Conservation (phyloP, 23 tunicate genomes). For the Corella eumyota region DNA sequence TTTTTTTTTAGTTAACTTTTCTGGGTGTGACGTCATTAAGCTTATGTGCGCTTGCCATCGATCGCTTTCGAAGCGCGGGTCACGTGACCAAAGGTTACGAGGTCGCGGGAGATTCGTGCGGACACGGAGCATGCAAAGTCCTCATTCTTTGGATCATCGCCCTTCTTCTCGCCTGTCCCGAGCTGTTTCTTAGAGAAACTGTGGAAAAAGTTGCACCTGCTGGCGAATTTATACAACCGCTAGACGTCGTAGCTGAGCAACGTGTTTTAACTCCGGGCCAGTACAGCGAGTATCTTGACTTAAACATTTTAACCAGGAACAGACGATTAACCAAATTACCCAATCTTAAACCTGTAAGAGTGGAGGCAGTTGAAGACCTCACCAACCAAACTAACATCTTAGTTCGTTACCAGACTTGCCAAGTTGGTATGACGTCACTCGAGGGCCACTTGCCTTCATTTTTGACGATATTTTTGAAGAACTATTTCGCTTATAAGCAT, state of each 20-base stretch:
- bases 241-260: not conserved
- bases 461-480: slow-evolving; percentile 24
- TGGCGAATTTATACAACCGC: not conserved
- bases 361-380: too few relatives aligned
- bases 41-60: slow-evolving; percentile 55
- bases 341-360: too few relatives aligned
- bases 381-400: too few relatives aligned
- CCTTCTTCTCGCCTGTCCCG: slow-evolving; percentile 55
- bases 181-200: slow-evolving; percentile 19
- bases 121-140: slow-evolving; percentile 38
- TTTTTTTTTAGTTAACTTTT: slow-evolving; percentile 26
- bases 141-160: slow-evolving; percentile 60
- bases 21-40: slow-evolving; percentile 63
- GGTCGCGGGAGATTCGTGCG: slow-evolving; percentile 17
- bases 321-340: too few relatives aligned
- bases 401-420: slow-evolving; percentile 35
- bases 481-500: slow-evolving; percentile 25
- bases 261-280: not conserved
- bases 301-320: too few relatives aligned
- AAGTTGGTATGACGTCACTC: slow-evolving; percentile 29
- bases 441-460: slow-evolving; percentile 14
- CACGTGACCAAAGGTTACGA: slow-evolving; percentile 45
- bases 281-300: not conserved
- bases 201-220: not conserved
- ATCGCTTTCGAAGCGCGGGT: slow-evolving; percentile 43